Evolutionary conservation across 2,888 invertebrate genomes (phyloP).

Genomic region (Netelia inedita): DNA sequence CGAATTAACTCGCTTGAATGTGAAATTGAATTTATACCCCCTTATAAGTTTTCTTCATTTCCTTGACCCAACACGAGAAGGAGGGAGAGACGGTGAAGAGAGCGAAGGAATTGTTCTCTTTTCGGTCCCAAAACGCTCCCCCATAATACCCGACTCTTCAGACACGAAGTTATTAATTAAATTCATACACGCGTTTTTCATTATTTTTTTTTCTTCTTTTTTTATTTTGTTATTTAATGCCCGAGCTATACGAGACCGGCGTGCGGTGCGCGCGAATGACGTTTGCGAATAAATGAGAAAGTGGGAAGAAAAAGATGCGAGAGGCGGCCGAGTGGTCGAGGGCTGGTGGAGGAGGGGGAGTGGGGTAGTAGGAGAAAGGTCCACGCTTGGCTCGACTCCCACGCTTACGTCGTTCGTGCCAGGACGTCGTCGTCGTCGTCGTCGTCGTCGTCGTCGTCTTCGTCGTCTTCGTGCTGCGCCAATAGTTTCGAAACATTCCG

Average conservation of each 20-base stretch:
- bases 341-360: neutral
- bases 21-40: slow-evolving; percentile 79
- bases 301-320: slow-evolving; percentile 1
- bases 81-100: neutral
- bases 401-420: slow-evolving; percentile 49
- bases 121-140: slow-evolving; percentile 8
- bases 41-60: slow-evolving; percentile 77
- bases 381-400: slow-evolving; percentile 42
- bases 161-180: slow-evolving; percentile 75
- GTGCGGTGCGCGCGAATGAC: slow-evolving; percentile 38
- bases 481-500: slow-evolving; percentile 64
- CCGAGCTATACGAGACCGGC: slow-evolving; percentile 8
- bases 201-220: slow-evolving; percentile 31
- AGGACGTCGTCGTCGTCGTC: slow-evolving; percentile 30
- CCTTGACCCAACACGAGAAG: slow-evolving; percentile 67
- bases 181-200: slow-evolving; percentile 65
- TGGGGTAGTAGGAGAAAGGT: neutral
- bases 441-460: slow-evolving; percentile 3
- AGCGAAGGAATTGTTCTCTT: neutral
- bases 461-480: slow-evolving; percentile 40
- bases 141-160: slow-evolving; percentile 41
- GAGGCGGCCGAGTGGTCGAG: neutral
- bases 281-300: slow-evolving; percentile 41
- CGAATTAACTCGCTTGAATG: slow-evolving; percentile 76
- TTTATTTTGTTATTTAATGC: slow-evolving; percentile 4